phyloP scores from a whole-genome alignment of 2,888 invertebrate genomes.

The Drosophila dives region DNA sequence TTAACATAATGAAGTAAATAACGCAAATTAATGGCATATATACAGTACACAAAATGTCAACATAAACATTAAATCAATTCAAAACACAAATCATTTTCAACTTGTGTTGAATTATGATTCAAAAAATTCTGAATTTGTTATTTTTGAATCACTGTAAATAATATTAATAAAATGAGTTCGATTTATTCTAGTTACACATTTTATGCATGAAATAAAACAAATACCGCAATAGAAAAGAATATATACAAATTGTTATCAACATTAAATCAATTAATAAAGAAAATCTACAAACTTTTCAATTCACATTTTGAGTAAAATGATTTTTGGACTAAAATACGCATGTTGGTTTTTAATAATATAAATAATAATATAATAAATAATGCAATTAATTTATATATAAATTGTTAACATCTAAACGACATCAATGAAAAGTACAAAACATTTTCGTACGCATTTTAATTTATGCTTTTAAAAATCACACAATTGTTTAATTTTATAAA shows the following conservation, averaged over 20 bases:
- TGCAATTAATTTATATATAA: too few relatives aligned
- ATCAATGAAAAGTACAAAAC: too few relatives aligned
- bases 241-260: not conserved
- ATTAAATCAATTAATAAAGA: not conserved
- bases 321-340: not conserved
- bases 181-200: not conserved
- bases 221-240: not conserved
- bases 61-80: slow-evolving; percentile 56
- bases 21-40: slow-evolving; percentile 26
- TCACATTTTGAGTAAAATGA: not conserved
- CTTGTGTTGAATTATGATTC: not conserved
- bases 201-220: not conserved
- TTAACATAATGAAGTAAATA: slow-evolving; percentile 5
- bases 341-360: not conserved
- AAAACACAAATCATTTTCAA: slow-evolving; percentile 26
- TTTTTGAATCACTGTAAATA: not conserved
- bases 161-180: not conserved
- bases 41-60: slow-evolving; percentile 22
- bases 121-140: not conserved
- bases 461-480: too few relatives aligned
- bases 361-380: too few relatives aligned
- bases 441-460: too few relatives aligned
- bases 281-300: not conserved
- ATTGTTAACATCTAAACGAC: too few relatives aligned
- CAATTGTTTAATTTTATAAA: too few relatives aligned